Evolutionary conservation across 37 sponge, comb jelly and placozoan species (phyloP), one percentile per base, ranked within the genome.

Genomic region (Ianthella basta): DNA sequence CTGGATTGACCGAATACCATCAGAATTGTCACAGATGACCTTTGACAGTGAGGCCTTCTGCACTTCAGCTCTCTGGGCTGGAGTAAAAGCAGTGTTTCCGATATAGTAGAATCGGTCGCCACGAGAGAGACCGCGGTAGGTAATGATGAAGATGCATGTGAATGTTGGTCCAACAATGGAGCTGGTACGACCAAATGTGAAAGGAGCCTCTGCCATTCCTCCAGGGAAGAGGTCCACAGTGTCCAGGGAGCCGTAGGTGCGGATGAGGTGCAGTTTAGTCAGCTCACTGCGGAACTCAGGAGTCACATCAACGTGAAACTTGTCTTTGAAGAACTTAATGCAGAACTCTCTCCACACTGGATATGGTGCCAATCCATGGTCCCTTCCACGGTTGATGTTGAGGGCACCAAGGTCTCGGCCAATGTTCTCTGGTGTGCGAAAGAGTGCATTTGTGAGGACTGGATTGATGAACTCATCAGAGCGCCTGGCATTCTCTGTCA

Each of bases 91-190:
- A 30, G 87, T 81, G 25, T 81, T 75, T 29, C 91, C 86, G 54
- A 69, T 77, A 67, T 90, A 95, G 73, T 64, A 97, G 85, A 97
- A 97, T 37, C 95, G 59, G 70, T 97, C 98, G 16, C 98, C 98
- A 83, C 90, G 88, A 38, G 94, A 50, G 33, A 91, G 64, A 60
- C 78, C 78, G 24, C 36, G 19, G 44, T 93, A 97, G 29, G 92
- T 92, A 59, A 92, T n/a, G 50, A 86, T 94, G 73, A 97, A 83
- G 41, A 97, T 94, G 80, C 97, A 97, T 56, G 97, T 82, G 50
- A 97, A 97, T 16, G 95, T 94, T 18, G 97, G 74, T 0, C 97
- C 97, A 3, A 96, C 33, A 40, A 97, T 67, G 39, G 59, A 59
- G 16, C 18, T 15, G 15, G 16, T 18, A 18, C 18, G 16, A 56